phyloP scores from a whole-genome alignment of 2,888 invertebrate species.

The Leptinotarsa haldemani region DNA sequence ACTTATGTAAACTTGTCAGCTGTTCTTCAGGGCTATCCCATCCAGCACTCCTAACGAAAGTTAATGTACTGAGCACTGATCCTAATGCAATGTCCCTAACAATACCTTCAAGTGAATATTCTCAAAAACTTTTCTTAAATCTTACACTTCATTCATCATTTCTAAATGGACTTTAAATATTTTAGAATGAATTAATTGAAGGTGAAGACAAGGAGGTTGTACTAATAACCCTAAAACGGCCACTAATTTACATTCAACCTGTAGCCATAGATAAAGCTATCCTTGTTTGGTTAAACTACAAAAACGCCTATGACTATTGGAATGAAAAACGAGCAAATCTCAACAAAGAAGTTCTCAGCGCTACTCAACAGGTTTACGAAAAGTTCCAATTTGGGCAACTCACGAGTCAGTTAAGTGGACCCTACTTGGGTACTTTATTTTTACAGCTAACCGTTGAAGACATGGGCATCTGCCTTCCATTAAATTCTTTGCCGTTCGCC shows the following conservation, averaged over 20 bases:
- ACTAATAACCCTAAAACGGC: slow-evolving; percentile 90
- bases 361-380: slow-evolving; percentile 76
- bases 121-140: background rate
- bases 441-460: slow-evolving; percentile 95
- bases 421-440: slow-evolving; percentile 89
- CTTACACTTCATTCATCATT: background rate
- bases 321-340: slow-evolving; percentile 93
- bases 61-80: no score
- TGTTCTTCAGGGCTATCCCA: no score
- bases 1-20: no score
- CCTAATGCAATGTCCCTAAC: no score
- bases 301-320: slow-evolving; percentile 99
- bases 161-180: background rate
- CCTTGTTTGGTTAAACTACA: slow-evolving; percentile 98
- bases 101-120: background rate
- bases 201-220: slow-evolving; percentile 86
- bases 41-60: no score
- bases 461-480: slow-evolving; percentile 94
- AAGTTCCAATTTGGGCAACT: slow-evolving; percentile 84
- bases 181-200: slow-evolving; percentile 89
- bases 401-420: slow-evolving; percentile 79
- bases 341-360: slow-evolving; percentile 86
- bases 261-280: slow-evolving; percentile 98
- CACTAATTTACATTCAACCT: slow-evolving; percentile 95
- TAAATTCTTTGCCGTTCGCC: slow-evolving; percentile 81